Percentiles rank a stretch among this genome's conserved stretches.
Conservation (phyloP, 1,140 invertebrate genomes). For the Daktulosphaira vitifoliae region DNA sequence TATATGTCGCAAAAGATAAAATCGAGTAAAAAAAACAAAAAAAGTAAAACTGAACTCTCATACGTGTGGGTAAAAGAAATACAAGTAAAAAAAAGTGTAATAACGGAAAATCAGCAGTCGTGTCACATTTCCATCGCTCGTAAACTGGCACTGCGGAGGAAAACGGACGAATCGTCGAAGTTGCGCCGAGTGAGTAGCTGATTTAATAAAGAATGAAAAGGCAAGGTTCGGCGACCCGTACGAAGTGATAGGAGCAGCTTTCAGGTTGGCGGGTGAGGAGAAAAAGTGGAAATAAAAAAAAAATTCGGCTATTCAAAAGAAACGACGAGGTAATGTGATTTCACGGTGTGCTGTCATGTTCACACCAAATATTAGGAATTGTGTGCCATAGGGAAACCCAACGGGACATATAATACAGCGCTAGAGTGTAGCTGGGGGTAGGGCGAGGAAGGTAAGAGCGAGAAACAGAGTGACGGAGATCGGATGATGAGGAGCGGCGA, state of each 20-base stretch:
- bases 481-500: not conserved
- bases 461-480: too few relatives aligned
- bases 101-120: slow-evolving; percentile 29
- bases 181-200: slow-evolving; percentile 19
- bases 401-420: not conserved
- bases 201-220: slow-evolving; percentile 33
- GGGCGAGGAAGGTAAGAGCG: not conserved
- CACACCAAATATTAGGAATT: slow-evolving; percentile 32
- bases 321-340: slow-evolving; percentile 24
- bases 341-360: slow-evolving; percentile 31
- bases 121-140: slow-evolving; percentile 1
- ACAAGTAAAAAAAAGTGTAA: not conserved
- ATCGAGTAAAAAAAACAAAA: not conserved
- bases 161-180: not conserved
- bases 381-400: not conserved
- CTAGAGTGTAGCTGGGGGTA: not conserved
- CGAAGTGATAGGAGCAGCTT: too few relatives aligned
- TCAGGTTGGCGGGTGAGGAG: too few relatives aligned
- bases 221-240: not conserved
- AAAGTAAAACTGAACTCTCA: not conserved
- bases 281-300: not conserved
- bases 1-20: too few relatives aligned
- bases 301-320: slow-evolving; percentile 20
- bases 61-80: not conserved
- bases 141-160: not conserved